Base-by-base conservation (phyloP, 1,140 invertebrate genomes). In the Drosophila repleta region DNA sequence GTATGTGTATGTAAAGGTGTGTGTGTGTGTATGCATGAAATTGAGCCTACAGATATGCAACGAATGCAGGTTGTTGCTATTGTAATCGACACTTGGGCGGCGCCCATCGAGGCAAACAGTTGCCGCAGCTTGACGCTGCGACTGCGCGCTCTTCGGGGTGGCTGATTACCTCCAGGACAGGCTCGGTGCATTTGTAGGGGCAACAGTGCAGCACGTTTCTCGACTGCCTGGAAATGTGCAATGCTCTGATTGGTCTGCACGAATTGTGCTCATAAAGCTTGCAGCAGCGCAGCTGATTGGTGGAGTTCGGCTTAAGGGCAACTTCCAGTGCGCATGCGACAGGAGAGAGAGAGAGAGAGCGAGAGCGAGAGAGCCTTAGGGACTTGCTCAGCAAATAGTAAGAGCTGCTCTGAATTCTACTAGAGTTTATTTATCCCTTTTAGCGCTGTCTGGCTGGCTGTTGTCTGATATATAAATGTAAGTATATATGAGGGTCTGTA, bases 61-160 rank as follows among this genome's bases (percentile, higher is more conserved):
- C 65, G 74, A 74, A 53, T 72, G 69, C 63, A 57, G 58, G 37
- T 74, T 70, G 78, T 76, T 79, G 66, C 51, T 69, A 56, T 77
- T 82, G 80, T 90, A 89, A 87, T 89, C 77, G 90, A 90, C 78
- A 82, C 85, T 90, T 70, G 89, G 90, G 89, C 79, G 76, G 70
- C 79, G 64, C 76, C 79, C 62, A 63, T 11, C 66, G 77, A 76
- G 70, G 74, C 84, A 90, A 90, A 81, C 75, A 79, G 51, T 43
- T 37, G 58, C 45, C 60, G 21, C 37, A 32, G 24, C 20, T n/a
- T 26, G 18, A 52, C 52, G 58, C 49, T 75, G 83, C 76, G 79
- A 53, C 73, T 88, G 83, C 83, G 76, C 83, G 67, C 62, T 65
- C 76, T 75, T 45, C 65, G 35, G 11, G 21, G 46, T 43, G 43